A percentile compares a stretch with the other conserved stretches of the same genome.
phyloP scores from a whole-genome alignment of 2,113 vertebrate genomes.

The Labeo catla region DNA sequence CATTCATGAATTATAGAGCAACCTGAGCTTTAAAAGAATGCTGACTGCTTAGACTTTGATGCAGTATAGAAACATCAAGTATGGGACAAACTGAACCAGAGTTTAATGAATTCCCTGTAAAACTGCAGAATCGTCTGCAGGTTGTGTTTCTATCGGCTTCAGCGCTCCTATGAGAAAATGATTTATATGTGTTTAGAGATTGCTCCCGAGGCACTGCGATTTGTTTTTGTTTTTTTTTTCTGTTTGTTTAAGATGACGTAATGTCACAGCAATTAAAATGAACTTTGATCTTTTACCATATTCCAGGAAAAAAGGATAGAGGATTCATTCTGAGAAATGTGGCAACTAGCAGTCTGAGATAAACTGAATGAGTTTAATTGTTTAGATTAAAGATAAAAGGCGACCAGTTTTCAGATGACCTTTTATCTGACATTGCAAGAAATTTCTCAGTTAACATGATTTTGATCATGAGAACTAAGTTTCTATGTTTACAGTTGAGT shows the following conservation, averaged over 20 bases:
- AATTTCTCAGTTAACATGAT: background rate
- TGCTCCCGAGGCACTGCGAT: background rate
- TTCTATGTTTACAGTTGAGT: background rate
- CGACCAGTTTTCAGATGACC: background rate
- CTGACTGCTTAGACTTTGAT: conserved; percentile 22
- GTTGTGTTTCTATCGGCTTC: background rate
- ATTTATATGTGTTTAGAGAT: background rate
- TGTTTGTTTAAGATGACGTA: conserved; percentile 16
- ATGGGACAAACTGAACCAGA: conserved; percentile 6
- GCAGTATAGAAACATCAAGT: conserved; percentile 8
- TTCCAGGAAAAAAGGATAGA: background rate
- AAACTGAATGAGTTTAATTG: background rate
- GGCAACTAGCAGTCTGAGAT: background rate
- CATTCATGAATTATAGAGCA: conserved; percentile 29
- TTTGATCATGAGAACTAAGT: background rate
- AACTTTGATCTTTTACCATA: background rate
- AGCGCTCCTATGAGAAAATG: background rate
- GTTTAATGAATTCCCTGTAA: conserved; percentile 5
- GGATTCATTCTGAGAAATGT: background rate
- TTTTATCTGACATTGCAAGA: background rate
- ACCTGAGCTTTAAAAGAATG: conserved; percentile 26
- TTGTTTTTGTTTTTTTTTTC: background rate
- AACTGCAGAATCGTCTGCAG: background rate
- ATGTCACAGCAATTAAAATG: conserved; percentile 1
- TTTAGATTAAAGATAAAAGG: background rate